Base-by-base conservation (phyloP, 2,797 vertebrate genomes). In the Scleropages formosus region DNA sequence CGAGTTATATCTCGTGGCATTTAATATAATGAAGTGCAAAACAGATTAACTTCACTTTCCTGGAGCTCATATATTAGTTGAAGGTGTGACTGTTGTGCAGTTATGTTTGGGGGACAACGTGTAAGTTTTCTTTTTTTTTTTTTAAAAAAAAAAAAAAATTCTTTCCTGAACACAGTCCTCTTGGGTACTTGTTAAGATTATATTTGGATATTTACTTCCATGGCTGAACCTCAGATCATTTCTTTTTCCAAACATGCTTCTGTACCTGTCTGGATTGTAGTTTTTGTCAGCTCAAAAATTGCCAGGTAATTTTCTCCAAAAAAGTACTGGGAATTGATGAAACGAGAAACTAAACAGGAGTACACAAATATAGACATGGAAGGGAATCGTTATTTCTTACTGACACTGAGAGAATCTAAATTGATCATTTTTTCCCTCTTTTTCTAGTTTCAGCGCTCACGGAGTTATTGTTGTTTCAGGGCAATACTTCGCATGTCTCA, bases 291-390 rank as follows among this genome's bases (percentile, higher is more conserved):
- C 9, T 16, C 22, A 24, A 61, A 46, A 65, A 44, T 24, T 44
- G 22, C 24, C 11, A 73, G 31, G 53, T 73, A 27, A 53, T 53
- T 24, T 47, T n/a, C 16, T 53, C 69, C 49, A 15, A 51, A 69
- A 47, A n/a, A 69, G 66, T 46, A 15, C 66, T 69, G 26, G 22
- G 46, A 69, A 26, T 69, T 69, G 47, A 68, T 69, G 47, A 53
- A 47, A 67, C 46, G 24, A 18, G 44, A 39, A 31, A 51, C 26
- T 47, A 68, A 16, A 68, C 3, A 62, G 26, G 4, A 26, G 13
- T 69, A 9, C 49, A 24, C 44, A 24, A 69, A 69, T 62, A 22
- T 22, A 62, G 26, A 16, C 22, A 69, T 24, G 46, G 66, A 24
- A 67, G 7, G 20, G 47, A 24, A 47, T 69, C 69, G 22, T 12